A percentile compares a stretch with the other conserved stretches of the same genome.
Conservation (phyloP, 2,888 invertebrate species). For the Nematopogon swammerdamellus region DNA sequence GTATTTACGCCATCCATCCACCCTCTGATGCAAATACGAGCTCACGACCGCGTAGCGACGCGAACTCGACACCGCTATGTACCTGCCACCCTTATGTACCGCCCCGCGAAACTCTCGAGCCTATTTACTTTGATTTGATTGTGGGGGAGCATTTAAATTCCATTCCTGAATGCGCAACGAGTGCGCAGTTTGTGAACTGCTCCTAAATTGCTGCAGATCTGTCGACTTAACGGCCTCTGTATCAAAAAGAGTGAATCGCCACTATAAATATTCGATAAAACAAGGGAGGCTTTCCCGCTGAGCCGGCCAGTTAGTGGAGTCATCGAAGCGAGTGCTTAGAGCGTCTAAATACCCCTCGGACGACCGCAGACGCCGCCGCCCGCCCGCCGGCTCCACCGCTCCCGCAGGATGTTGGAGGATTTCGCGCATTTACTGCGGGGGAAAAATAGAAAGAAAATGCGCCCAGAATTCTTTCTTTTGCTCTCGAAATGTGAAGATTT, state of each 20-base stretch:
- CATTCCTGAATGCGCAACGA: too few relatives aligned
- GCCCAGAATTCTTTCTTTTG: slow-evolving; percentile 17
- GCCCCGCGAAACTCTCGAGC: background rate
- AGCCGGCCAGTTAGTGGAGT: background rate
- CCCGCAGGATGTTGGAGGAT: slow-evolving; percentile 34
- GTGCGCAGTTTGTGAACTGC: too few relatives aligned
- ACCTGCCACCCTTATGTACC: background rate
- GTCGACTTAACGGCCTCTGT: too few relatives aligned
- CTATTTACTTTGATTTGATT: background rate
- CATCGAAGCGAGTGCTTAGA: background rate
- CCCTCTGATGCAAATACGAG: background rate
- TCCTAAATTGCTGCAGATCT: too few relatives aligned
- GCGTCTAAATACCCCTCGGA: background rate
- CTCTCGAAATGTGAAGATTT: slow-evolving; percentile 23
- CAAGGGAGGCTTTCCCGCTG: background rate
- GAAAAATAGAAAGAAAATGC: slow-evolving; percentile 21
- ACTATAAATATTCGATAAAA: background rate
- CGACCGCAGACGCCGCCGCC: slow-evolving; percentile 8
- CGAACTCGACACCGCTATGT: background rate
- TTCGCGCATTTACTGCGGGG: slow-evolving; percentile 21
- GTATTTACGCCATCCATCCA: background rate
- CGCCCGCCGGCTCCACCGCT: slow-evolving; percentile 24
- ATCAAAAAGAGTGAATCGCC: background rate
- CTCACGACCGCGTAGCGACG: background rate
- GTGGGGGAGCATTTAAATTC: background rate